These are phyloP conservation scores for Corella eumyota DNA, from an alignment of 23 tunicate genomes.

Conservation along the genomic window DNA sequence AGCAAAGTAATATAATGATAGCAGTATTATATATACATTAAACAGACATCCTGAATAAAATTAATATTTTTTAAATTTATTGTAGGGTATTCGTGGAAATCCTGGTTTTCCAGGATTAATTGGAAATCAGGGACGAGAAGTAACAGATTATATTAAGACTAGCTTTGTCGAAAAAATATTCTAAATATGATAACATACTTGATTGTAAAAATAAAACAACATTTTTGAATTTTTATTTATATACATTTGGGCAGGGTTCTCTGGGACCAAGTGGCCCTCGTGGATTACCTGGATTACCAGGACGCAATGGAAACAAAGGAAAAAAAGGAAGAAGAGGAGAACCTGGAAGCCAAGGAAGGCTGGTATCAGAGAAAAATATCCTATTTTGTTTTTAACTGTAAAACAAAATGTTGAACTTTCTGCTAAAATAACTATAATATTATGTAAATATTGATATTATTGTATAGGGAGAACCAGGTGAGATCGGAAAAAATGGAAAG, in stretches of 20 bases:
- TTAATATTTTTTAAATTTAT: background rate
- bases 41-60: slow-evolving; percentile 1
- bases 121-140: background rate
- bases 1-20: too few species aligned
- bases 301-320: slow-evolving; percentile 4
- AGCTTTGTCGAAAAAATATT: too few species aligned
- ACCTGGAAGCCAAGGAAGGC: slow-evolving; percentile 3
- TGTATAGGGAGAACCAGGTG: slow-evolving; percentile 12
- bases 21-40: too few species aligned
- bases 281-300: slow-evolving; percentile 1
- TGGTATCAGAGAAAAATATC: slow-evolving; percentile 1
- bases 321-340: slow-evolving; percentile 13
- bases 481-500: slow-evolving; percentile 8
- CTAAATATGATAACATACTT: too few species aligned
- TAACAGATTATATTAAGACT: too few species aligned
- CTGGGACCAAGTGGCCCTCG: slow-evolving; percentile 3
- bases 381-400: background rate
- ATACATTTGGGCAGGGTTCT: slow-evolving; percentile 4
- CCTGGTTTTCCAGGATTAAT: slow-evolving; percentile 1
- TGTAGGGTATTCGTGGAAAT: background rate
- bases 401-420: background rate
- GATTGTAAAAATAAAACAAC: too few species aligned
- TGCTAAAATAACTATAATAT: background rate
- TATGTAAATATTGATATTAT: background rate
- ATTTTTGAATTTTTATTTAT: too few species aligned